Evolutionary conservation across 1,140 invertebrate genomes (phyloP), one percentile per base, ranked within the genome.

Genomic region (Drosophila triauraria): DNA sequence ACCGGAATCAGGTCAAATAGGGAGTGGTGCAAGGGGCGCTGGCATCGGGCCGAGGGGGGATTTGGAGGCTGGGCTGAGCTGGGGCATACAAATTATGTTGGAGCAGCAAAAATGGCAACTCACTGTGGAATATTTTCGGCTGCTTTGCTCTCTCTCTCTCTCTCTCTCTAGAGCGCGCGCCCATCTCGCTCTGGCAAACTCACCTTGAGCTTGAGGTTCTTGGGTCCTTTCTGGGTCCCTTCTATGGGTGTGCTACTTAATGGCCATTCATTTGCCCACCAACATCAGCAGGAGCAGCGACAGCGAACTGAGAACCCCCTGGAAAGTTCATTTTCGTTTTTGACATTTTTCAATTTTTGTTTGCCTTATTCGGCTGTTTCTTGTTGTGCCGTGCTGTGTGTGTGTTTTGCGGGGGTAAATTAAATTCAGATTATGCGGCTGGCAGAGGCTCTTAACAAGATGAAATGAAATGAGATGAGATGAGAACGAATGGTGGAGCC

Each of bases 331-430:
- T 88, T 83, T 88, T 80, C 77, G 71, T 71, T 88, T 88, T 87
- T 87, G 80, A 88, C 84, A 88, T 88, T 88, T 88, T 87, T 80
- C 77, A 80, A 67, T 79, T 87, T 87, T 76, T 72, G 75, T 77
- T 77, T 65, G 60, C 70, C 56, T 51, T 57, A 74, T 63, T 57
- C 48, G 23, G 13, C 56, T 38, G 63, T 63, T 50, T 57, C 59
- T 15, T 43, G 10, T 56, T 58, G 63, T 23, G 40, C n/a, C 30
- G 38, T 47, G 42, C n/a, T 62, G 69, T 53, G 76, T 78, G 68
- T 72, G 54, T 35, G 17, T 27, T 62, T 51, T 51, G 60, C 46
- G 71, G 72, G 76, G 84, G 77, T 88, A 88, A 87, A 87, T 87
- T 87, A 88, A 88, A 87, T 87, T 80, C 72, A 77, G 77, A 83